Percentiles rank a stretch among this genome's conserved stretches.
These are phyloP conservation scores for Habrosyne pyritoides DNA, from an alignment of 2,888 invertebrate genomes.

Conservation along the genomic window DNA sequence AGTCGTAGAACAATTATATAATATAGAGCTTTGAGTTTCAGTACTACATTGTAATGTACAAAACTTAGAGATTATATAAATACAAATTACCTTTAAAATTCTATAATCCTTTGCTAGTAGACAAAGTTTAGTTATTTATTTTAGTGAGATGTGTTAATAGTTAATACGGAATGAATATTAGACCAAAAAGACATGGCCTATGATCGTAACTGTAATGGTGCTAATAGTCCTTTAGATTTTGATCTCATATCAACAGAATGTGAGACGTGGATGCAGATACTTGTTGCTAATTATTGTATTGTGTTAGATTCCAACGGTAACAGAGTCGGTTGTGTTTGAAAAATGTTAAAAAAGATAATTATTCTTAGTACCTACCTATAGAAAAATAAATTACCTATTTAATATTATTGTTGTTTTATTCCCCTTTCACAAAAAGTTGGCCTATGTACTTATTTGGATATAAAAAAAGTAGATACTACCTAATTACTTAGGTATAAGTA, in stretches of 20 bases:
- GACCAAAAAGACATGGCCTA: slow-evolving; percentile 81
- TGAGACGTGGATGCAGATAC: slow-evolving; percentile 59
- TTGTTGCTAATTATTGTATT: slow-evolving; percentile 55
- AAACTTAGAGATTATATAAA: background rate
- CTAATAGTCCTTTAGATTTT: slow-evolving; percentile 77
- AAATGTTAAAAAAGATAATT: slow-evolving; percentile 66
- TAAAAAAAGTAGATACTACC: too few species aligned
- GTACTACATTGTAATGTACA: background rate
- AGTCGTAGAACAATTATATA: background rate
- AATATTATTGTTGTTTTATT: slow-evolving; percentile 45
- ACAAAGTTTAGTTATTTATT: background rate
- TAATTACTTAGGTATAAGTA: too few species aligned
- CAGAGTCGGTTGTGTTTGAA: slow-evolving; percentile 76
- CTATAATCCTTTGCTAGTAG: slow-evolving; percentile 4
- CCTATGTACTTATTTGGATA: too few species aligned
- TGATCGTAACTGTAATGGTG: slow-evolving; percentile 80
- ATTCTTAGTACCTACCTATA: slow-evolving; percentile 75
- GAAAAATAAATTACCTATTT: slow-evolving; percentile 73
- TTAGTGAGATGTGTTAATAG: slow-evolving; percentile 18
- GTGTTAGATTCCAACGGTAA: slow-evolving; percentile 63
- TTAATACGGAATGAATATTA: slow-evolving; percentile 54
- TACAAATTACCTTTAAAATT: background rate
- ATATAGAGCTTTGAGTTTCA: background rate
- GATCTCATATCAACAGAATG: slow-evolving; percentile 76
- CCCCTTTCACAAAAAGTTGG: background rate